Evolutionary conservation across 2,797 vertebrate species (phyloP).

Genomic region (Paguma larvata): DNA sequence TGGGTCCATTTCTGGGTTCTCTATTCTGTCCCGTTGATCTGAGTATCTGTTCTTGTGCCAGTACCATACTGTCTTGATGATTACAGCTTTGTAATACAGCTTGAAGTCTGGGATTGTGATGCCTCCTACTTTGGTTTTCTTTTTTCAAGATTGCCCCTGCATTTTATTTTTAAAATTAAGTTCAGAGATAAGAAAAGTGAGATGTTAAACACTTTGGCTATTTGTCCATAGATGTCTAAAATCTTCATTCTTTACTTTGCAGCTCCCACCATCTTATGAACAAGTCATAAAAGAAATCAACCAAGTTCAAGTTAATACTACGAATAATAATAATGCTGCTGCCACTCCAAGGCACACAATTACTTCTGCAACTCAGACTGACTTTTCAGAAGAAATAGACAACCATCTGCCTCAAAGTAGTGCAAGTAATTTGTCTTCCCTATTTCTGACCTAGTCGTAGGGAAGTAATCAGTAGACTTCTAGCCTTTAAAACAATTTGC

Average conservation of each 20-base stretch:
- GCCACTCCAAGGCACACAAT: conserved; percentile 90
- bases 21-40: too few relatives aligned
- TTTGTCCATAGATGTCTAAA: not conserved
- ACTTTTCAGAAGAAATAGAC: conserved; percentile 89
- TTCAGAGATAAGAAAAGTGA: conserved; percentile 36
- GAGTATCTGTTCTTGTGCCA: too few relatives aligned
- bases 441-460: conserved; percentile 84
- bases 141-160: not conserved
- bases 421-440: conserved; percentile 83
- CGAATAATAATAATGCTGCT: conserved; percentile 90
- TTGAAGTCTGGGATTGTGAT: too few relatives aligned
- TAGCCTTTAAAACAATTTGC: conserved; percentile 67
- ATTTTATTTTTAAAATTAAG: conserved; percentile 47
- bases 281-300: conserved; percentile 98
- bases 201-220: not conserved
- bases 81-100: too few relatives aligned
- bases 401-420: conserved; percentile 86
- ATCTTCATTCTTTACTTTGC: conserved; percentile 82
- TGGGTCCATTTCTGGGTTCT: too few relatives aligned
- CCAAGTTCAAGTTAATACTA: conserved; percentile 91
- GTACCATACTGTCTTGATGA: too few relatives aligned
- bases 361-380: conserved; percentile 94
- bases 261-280: conserved; percentile 96
- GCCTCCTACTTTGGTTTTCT: too few relatives aligned
- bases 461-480: conserved; percentile 83